Evolutionary conservation across 1,140 invertebrate species (phyloP).

Genomic region (Trichonephila clavata): DNA sequence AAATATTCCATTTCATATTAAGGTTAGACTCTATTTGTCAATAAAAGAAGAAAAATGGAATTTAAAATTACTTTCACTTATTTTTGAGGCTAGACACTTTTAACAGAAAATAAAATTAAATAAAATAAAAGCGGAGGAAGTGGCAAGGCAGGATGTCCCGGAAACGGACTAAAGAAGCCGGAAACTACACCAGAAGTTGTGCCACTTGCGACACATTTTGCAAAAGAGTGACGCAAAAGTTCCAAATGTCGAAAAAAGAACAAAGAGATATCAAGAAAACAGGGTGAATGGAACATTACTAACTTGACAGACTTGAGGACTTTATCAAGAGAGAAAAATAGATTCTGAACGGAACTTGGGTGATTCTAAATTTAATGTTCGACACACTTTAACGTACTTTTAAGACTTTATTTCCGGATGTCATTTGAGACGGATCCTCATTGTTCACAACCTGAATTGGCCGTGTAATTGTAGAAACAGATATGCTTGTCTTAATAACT

Average conservation of each 20-base stretch:
- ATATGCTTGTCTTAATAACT: no score
- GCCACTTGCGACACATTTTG: neutral
- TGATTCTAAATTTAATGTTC: neutral
- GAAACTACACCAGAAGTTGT: slow-evolving; percentile 1
- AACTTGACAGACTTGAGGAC: neutral
- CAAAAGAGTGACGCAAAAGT: slow-evolving; percentile 7
- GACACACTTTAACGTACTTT: no score
- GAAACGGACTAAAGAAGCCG: slow-evolving; percentile 38
- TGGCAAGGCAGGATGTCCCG: slow-evolving; percentile 71
- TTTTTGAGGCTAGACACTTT: neutral
- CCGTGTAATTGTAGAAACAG: no score
- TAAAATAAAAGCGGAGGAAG: slow-evolving; percentile 22
- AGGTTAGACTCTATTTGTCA: no score
- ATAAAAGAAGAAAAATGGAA: neutral
- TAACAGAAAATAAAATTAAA: neutral
- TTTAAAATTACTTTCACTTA: neutral
- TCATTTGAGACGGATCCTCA: no score
- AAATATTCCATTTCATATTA: no score
- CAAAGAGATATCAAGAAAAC: neutral
- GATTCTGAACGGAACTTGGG: neutral
- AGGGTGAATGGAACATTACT: neutral
- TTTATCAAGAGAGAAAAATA: slow-evolving; percentile 23
- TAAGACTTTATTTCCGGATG: no score
- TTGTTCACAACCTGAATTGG: no score
- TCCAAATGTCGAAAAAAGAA: neutral